These are phyloP conservation scores for Cricetomys ansorgei DNA, from an alignment of 2,113 vertebrate species.

Conservation along the genomic window DNA sequence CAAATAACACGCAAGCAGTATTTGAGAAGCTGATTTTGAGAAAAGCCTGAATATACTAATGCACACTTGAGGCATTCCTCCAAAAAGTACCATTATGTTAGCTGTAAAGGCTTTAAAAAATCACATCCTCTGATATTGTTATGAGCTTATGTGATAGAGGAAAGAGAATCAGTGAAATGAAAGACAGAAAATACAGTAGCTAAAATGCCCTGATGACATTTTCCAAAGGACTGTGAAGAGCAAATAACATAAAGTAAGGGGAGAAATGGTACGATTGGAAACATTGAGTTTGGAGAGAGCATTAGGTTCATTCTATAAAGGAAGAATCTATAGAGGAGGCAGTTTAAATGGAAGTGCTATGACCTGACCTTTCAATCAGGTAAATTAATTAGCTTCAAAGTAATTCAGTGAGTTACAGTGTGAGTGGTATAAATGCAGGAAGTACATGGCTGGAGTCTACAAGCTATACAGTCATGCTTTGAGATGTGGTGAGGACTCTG, in stretches of 20 bases:
- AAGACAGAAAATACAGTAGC: not conserved
- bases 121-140: not conserved
- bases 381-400: not conserved
- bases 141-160: not conserved
- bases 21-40: not conserved
- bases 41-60: not conserved
- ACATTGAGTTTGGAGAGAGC: not conserved
- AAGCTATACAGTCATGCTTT: not conserved
- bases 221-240: constrained; percentile 42
- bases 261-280: not conserved
- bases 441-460: not conserved
- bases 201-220: constrained; percentile 30
- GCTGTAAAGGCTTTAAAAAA: not conserved
- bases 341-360: not conserved
- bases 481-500: accelerated
- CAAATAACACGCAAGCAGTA: not conserved
- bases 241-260: constrained; percentile 16
- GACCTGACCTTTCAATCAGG: not conserved
- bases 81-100: not conserved
- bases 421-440: not conserved
- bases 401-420: not conserved
- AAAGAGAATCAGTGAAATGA: constrained; percentile 39
- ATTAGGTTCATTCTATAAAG: not conserved
- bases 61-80: not conserved
- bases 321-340: not conserved